phyloP scores from a whole-genome alignment of 2,797 vertebrate species.

The Diplodus puntazzo region DNA sequence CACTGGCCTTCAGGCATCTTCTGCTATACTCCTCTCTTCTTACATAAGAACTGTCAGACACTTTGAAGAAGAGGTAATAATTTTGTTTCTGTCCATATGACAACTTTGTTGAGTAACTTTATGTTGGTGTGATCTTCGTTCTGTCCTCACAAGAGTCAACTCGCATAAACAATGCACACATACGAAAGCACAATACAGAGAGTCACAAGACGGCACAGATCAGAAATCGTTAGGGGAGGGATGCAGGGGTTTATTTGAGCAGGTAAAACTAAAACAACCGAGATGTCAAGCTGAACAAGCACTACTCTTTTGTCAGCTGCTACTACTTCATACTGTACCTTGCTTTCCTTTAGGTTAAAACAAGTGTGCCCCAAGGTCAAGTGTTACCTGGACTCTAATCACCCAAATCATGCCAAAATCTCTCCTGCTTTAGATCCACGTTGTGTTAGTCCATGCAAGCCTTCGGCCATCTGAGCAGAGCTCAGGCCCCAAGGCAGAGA shows the following conservation, averaged over 20 bases:
- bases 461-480: slow-evolving; percentile 18
- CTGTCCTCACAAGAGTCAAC: slow-evolving; percentile 59
- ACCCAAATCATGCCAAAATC: slow-evolving; percentile 26
- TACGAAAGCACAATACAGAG: not conserved
- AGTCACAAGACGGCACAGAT: not conserved
- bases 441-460: slow-evolving; percentile 28
- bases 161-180: slow-evolving; percentile 8
- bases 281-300: not conserved
- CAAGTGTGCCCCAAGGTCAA: slow-evolving; percentile 33
- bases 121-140: slow-evolving; percentile 48
- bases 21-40: slow-evolving; percentile 11
- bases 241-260: not conserved
- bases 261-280: not conserved
- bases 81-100: slow-evolving; percentile 1
- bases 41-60: not conserved
- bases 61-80: not conserved
- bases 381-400: slow-evolving; percentile 15
- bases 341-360: slow-evolving; percentile 45
- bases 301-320: not conserved
- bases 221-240: not conserved
- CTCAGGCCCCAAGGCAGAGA: slow-evolving; percentile 33
- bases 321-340: slow-evolving; percentile 67
- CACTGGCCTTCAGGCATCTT: slow-evolving; percentile 27
- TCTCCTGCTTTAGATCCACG: slow-evolving; percentile 38
- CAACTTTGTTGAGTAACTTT: not conserved